Percentiles rank a stretch among this genome's conserved stretches.
phyloP scores from a whole-genome alignment of 2,888 invertebrate species.

The Agrochola lychnidis region DNA sequence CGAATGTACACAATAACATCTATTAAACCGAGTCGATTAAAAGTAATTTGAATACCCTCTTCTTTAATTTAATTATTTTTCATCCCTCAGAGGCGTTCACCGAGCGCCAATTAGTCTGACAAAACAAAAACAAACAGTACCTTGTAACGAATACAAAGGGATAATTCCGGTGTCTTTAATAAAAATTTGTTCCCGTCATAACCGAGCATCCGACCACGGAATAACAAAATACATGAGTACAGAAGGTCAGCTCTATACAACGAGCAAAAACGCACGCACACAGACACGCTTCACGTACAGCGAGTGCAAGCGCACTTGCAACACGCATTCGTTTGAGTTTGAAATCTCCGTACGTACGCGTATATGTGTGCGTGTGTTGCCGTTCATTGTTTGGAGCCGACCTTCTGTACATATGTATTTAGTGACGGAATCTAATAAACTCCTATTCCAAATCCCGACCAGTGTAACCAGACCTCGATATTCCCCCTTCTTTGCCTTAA shows the following conservation, averaged over 20 bases:
- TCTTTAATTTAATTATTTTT: conserved; percentile 44
- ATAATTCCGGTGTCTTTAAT: conserved; percentile 61
- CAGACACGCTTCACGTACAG: background rate
- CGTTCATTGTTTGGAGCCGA: background rate
- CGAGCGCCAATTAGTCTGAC: conserved; percentile 27
- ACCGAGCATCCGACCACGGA: conserved; percentile 36
- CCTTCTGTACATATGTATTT: background rate
- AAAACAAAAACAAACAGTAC: conserved; percentile 27
- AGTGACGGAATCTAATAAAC: conserved; percentile 66
- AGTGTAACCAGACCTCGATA: conserved; percentile 52
- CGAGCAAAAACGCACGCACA: background rate
- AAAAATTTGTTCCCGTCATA: conserved; percentile 67
- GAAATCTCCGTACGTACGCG: no score
- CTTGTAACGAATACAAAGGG: conserved; percentile 37
- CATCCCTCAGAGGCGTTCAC: conserved; percentile 30
- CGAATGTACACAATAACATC: background rate
- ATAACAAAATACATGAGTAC: no score
- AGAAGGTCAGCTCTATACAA: background rate
- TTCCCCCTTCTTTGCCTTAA: conserved; percentile 16
- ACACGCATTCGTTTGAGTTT: background rate
- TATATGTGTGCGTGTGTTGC: background rate
- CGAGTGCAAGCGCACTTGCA: background rate
- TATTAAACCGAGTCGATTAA: background rate
- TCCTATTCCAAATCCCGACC: conserved; percentile 63
- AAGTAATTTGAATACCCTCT: conserved; percentile 35